Percentiles rank a stretch among this genome's conserved stretches.
phyloP scores from a whole-genome alignment of 2,797 vertebrate species.

The Gadopsis marmoratus region DNA sequence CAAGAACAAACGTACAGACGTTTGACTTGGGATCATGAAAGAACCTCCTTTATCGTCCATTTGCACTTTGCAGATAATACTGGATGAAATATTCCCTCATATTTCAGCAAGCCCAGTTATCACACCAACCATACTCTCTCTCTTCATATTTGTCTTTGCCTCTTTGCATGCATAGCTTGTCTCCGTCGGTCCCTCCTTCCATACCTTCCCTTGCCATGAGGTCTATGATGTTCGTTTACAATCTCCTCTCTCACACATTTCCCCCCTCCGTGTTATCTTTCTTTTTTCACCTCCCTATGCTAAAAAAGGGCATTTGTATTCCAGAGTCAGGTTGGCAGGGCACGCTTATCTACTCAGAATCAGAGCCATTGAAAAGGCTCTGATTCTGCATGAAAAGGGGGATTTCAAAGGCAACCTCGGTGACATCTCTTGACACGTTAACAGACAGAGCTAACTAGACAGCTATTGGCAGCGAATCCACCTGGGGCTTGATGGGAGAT shows the following conservation, averaged over 20 bases:
- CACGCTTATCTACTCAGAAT: slow-evolving; percentile 71
- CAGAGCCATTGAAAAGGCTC: slow-evolving; percentile 64
- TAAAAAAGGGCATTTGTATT: slow-evolving; percentile 79
- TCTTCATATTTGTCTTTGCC: slow-evolving; percentile 12
- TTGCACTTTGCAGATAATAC: slow-evolving; percentile 28
- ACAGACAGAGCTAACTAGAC: slow-evolving; percentile 52
- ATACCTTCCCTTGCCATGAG: slow-evolving; percentile 12
- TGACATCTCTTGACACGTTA: slow-evolving; percentile 64
- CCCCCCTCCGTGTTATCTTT: slow-evolving; percentile 62
- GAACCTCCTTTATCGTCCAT: not conserved
- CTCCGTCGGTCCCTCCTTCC: not conserved
- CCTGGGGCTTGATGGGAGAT: slow-evolving; percentile 29
- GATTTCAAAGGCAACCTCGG: slow-evolving; percentile 60
- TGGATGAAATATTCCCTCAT: slow-evolving; percentile 6
- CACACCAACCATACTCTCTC: not conserved
- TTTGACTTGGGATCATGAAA: not conserved
- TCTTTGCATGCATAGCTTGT: not conserved
- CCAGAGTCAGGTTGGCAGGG: slow-evolving; percentile 54
- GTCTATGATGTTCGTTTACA: slow-evolving; percentile 36
- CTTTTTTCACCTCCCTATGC: slow-evolving; percentile 66
- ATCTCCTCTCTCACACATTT: slow-evolving; percentile 52
- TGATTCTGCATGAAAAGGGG: slow-evolving; percentile 65
- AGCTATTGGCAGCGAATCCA: slow-evolving; percentile 38
- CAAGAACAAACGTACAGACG: not conserved
- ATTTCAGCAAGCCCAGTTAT: slow-evolving; percentile 27